Base-by-base conservation (phyloP, 1,140 invertebrate species). In the Pseudomyrmex concolor region DNA sequence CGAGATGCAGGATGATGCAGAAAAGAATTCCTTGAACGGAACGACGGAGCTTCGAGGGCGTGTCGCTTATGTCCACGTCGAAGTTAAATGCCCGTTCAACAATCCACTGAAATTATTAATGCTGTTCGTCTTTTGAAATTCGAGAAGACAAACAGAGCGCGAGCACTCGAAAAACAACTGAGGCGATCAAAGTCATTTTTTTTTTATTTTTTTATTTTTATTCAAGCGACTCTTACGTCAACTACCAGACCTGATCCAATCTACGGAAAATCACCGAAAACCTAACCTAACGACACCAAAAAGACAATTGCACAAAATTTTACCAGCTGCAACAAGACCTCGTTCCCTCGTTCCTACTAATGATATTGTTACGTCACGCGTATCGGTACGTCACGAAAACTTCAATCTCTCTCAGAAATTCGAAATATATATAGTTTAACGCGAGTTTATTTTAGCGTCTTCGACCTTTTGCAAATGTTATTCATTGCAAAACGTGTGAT, bases 1-100 rank as follows among this genome's bases (percentile, higher is more conserved):
- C 63, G 34, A 19, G 1, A 57, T 12, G 34, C 1, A 60, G 17
- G 2, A 0, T 12, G 7, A 66, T 9, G 17, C 2, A n/a, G 1
- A 10, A 54, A 59, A 45, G 9, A 57, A 72, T 43, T 34, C 34
- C 25, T 25, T 34, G 5, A 7, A 34, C 15, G 12, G 1, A 57
- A 55, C 19, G 68, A 34, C 45, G 55, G 25, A 67, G 67, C 68
- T 50, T 86, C 8, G 78, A 86, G 86, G 85, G 86, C 86, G 86
- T 87, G 86, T 87, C 86, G 45, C 80, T 67, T 10, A 17, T 57
- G 15, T 63, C 15, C 63, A 34, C 5, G 34, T 51, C 22, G 13
- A 63, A 54, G 55, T 77, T 66, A 67, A 19, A n/a, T 48, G 43
- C 43, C 54, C 54, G 13, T 78, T 59, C 54, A n/a, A 34, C 22